Evolutionary conservation across 1,140 invertebrate genomes (phyloP).

Genomic region (Stratiolaelaps scimitus): DNA sequence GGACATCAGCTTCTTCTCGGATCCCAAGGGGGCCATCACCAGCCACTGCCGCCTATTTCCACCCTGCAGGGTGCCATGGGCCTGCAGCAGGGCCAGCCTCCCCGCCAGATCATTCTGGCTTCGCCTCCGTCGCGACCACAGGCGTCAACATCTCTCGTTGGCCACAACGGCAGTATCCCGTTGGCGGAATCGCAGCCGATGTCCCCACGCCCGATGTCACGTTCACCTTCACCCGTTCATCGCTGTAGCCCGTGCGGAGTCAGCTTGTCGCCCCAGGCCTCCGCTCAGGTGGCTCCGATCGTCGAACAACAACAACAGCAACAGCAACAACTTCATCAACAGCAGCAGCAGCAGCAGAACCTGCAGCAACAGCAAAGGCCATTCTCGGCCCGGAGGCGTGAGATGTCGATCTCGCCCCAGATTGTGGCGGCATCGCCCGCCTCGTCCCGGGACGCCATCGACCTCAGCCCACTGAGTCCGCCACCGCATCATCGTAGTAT

Average conservation of each 20-base stretch:
- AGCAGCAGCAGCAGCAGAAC: too few species aligned
- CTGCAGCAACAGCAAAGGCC: too few species aligned
- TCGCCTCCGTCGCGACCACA: neutral
- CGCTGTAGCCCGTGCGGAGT: too few species aligned
- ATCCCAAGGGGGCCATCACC: neutral
- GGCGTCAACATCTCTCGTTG: neutral
- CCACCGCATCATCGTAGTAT: neutral
- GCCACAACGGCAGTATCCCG: too few species aligned
- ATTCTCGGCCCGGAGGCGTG: neutral
- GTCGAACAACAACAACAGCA: too few species aligned
- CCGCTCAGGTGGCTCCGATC: too few species aligned
- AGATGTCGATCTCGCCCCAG: neutral
- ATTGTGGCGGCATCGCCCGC: neutral
- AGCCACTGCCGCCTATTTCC: slow-evolving; percentile 10
- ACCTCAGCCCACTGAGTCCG: slow-evolving; percentile 6
- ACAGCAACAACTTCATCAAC: too few species aligned
- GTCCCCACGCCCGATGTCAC: too few species aligned
- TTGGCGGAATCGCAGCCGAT: too few species aligned
- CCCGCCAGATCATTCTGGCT: slow-evolving; percentile 11
- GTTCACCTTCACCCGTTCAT: too few species aligned
- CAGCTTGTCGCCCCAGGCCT: too few species aligned
- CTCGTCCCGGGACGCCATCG: slow-evolving; percentile 6
- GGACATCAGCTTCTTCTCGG: too few species aligned
- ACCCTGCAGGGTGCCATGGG: neutral
- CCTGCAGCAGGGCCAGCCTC: neutral